Evolutionary conservation across 1,140 invertebrate species (phyloP).

Genomic region (Magallana gigas): DNA sequence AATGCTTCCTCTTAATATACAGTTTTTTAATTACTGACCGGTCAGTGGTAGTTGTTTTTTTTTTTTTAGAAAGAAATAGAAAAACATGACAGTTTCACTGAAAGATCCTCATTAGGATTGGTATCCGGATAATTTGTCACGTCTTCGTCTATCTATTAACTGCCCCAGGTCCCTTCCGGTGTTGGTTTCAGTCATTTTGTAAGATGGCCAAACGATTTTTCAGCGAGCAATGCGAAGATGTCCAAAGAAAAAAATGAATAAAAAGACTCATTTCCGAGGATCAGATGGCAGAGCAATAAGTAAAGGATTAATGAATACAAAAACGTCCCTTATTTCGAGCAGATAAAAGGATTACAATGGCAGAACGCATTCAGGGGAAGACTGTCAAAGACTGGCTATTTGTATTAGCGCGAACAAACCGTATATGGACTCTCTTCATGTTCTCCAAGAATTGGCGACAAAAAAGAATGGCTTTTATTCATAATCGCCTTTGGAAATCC

Average conservation of each 20-base stretch:
- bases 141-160: conserved; percentile 25
- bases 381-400: conserved; percentile 20
- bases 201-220: conserved; percentile 20
- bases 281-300: conserved; percentile 33
- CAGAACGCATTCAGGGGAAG: conserved; percentile 22
- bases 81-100: not conserved
- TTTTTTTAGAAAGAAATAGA: not conserved
- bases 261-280: conserved; percentile 32
- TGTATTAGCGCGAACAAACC: conserved; percentile 32
- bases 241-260: not conserved
- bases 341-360: conserved; percentile 38
- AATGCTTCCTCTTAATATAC: too few relatives aligned
- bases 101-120: not conserved
- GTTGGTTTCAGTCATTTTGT: conserved; percentile 11
- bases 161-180: conserved; percentile 19
- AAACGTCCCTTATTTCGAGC: conserved; percentile 32
- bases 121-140: conserved; percentile 33
- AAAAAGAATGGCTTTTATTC: conserved; percentile 34
- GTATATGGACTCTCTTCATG: conserved; percentile 29
- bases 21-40: not conserved
- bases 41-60: not conserved
- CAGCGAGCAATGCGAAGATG: conserved; percentile 18
- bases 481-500: conserved; percentile 35
- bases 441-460: conserved; percentile 26
- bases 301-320: conserved; percentile 37